A percentile compares a stretch with the other conserved stretches of the same genome.
Evolutionary conservation across 1,140 invertebrate species (phyloP).

Genomic region (Thaumetopoea pityocampa): DNA sequence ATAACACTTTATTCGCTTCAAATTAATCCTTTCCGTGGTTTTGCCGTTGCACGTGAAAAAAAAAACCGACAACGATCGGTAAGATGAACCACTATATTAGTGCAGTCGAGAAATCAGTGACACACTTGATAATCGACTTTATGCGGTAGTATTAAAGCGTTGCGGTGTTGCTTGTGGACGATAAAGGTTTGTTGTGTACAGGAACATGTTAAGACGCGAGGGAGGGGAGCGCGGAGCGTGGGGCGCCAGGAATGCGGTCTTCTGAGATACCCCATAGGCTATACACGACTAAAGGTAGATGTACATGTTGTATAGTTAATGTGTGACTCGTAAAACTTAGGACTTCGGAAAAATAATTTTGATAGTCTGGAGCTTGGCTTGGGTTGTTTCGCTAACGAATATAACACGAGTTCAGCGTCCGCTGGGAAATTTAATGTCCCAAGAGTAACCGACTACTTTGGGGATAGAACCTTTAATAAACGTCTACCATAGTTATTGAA

Average conservation of each 20-base stretch:
- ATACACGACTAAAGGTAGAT: constrained; percentile 49
- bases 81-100: constrained; percentile 19
- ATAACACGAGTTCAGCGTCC: too few relatives aligned
- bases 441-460: too few relatives aligned
- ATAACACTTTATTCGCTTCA: constrained; percentile 61
- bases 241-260: constrained; percentile 60
- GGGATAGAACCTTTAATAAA: too few relatives aligned
- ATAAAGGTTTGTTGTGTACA: constrained; percentile 19
- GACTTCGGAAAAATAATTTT: too few relatives aligned
- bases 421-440: too few relatives aligned
- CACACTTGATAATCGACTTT: constrained; percentile 20
- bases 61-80: constrained; percentile 49
- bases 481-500: too few relatives aligned
- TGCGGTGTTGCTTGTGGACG: constrained; percentile 11
- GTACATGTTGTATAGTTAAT: constrained; percentile 43
- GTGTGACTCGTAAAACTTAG: constrained; percentile 29
- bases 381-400: too few relatives aligned
- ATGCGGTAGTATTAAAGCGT: constrained; percentile 9
- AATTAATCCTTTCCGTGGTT: constrained; percentile 68
- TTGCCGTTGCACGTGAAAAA: constrained; percentile 38
- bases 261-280: constrained; percentile 64
- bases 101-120: constrained; percentile 8
- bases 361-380: too few relatives aligned
- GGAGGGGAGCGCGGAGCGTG: constrained; percentile 37
- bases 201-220: constrained; percentile 26